These are phyloP conservation scores for Candoia aspera DNA, from an alignment of 2,113 vertebrate species.

Conservation along the genomic window DNA sequence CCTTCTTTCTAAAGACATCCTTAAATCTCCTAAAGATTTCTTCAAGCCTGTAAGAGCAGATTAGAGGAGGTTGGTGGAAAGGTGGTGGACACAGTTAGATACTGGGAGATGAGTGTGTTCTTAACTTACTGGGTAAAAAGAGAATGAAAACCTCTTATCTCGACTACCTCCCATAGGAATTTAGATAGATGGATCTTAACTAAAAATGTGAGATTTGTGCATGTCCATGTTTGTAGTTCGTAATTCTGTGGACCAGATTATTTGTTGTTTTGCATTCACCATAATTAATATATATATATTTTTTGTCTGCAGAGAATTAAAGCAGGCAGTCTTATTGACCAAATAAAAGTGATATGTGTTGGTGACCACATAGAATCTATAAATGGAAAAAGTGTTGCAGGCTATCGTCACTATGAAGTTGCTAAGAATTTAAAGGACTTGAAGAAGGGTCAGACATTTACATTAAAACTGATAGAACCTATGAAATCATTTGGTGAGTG, in stretches of 20 bases:
- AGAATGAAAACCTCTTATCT: neutral
- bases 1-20: neutral
- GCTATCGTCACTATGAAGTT: constrained; percentile 89
- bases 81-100: neutral
- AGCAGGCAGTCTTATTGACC: constrained; percentile 86
- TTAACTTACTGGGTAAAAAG: neutral
- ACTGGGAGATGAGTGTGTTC: neutral
- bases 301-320: constrained; percentile 83
- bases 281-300: constrained; percentile 5
- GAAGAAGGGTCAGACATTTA: constrained; percentile 82
- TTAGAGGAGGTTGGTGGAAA: neutral
- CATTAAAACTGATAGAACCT: constrained; percentile 88
- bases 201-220: neutral
- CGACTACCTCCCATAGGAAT: neutral
- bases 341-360: constrained; percentile 83
- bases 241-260: neutral
- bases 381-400: constrained; percentile 85
- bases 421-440: constrained; percentile 93
- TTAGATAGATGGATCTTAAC: neutral
- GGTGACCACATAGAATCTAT: constrained; percentile 94
- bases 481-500: constrained; percentile 96
- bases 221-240: neutral
- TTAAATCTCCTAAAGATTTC: neutral
- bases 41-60: neutral
- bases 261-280: constrained; percentile 3